Percentiles rank a stretch among this genome's conserved stretches.
Evolutionary conservation across 2,888 invertebrate genomes (phyloP).

Genomic region (Acrocyrtus sp.): DNA sequence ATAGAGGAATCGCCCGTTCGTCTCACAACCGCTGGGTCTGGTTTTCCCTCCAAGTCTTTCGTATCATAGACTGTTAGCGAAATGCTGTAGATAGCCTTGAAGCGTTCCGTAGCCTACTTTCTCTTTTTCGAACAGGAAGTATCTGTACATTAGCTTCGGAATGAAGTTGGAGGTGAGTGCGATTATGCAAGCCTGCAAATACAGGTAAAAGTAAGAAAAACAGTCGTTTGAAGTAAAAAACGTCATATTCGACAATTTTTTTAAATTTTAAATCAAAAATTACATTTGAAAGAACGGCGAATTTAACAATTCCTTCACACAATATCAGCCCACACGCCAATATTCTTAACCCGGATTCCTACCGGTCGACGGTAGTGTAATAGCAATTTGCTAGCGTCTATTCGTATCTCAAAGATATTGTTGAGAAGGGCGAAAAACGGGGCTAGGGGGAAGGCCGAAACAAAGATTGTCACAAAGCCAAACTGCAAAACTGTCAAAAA

Average conservation of each 20-base stretch:
- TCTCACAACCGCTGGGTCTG: not conserved
- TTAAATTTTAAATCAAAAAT: not conserved
- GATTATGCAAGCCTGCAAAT: conserved; percentile 89
- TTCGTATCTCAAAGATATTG: conserved; percentile 93
- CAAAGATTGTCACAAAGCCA: conserved; percentile 97
- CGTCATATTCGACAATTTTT: too few relatives aligned
- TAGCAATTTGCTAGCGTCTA: conserved; percentile 92
- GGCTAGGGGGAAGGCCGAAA: conserved; percentile 95
- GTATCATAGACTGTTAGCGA: conserved; percentile 64
- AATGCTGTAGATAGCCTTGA: conserved; percentile 68
- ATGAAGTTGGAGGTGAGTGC: conserved; percentile 82
- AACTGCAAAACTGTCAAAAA: conserved; percentile 85
- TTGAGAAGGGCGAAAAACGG: conserved; percentile 95
- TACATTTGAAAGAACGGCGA: conserved; percentile 94
- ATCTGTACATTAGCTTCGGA: conserved; percentile 39
- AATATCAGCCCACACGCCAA: conserved; percentile 95
- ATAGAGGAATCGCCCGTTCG: not conserved
- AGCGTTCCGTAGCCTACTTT: conserved; percentile 64
- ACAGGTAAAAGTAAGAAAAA: not conserved
- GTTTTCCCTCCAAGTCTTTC: conserved; percentile 51
- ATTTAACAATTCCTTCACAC: conserved; percentile 89
- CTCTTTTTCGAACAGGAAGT: conserved; percentile 31
- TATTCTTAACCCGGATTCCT: conserved; percentile 86
- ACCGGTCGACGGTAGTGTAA: conserved; percentile 87
- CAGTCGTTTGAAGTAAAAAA: too few relatives aligned